Evolutionary conservation across 2,888 invertebrate species (phyloP).

Genomic region (Trissonchulus latispiculum): DNA sequence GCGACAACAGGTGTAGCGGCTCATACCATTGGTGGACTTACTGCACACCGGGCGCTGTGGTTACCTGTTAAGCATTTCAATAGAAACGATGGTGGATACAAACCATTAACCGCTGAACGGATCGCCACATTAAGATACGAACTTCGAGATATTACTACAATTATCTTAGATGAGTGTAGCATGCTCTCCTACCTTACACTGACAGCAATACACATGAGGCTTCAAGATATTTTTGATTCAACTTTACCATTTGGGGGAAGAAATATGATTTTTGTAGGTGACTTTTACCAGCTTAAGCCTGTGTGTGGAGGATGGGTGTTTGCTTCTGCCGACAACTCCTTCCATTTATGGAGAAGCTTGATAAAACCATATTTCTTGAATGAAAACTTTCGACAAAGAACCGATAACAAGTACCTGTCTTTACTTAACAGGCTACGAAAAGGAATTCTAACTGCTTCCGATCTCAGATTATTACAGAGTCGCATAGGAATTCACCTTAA

Average conservation of each 20-base stretch:
- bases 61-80: background rate
- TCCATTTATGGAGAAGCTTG: background rate
- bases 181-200: background rate
- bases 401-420: background rate
- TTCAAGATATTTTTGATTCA: constrained; percentile 4
- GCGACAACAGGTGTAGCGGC: constrained; percentile 8
- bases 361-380: background rate
- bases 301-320: background rate
- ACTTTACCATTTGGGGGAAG: background rate
- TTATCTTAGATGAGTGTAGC: constrained; percentile 3
- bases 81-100: background rate
- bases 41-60: background rate
- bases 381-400: background rate
- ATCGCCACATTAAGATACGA: background rate
- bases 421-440: background rate
- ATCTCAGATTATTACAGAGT: background rate
- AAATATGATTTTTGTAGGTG: constrained; percentile 4
- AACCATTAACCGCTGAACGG: background rate
- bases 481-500: background rate
- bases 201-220: background rate
- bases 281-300: background rate
- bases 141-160: background rate
- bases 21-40: background rate
- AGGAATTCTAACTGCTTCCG: background rate
- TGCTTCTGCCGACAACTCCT: background rate